Evolutionary conservation across 2,113 vertebrate genomes (phyloP).

Genomic region (Hemichromis elongatus): DNA sequence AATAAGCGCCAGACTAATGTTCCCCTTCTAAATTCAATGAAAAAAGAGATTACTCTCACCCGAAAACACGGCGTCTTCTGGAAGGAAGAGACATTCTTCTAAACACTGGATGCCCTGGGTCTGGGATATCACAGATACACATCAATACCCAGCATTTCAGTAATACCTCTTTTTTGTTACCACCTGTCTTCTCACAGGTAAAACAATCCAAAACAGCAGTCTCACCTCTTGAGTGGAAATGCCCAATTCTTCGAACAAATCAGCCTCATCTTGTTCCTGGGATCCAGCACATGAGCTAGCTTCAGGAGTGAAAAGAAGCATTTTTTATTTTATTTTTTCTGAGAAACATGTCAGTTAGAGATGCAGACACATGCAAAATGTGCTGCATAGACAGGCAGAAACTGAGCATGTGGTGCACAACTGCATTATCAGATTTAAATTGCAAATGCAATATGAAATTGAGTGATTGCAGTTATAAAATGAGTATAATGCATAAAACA

Average conservation of each 20-base stretch:
- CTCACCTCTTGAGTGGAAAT: constrained; percentile 42
- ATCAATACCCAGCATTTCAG: neutral
- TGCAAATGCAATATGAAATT: neutral
- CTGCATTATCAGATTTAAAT: neutral
- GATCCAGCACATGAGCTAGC: constrained; percentile 26
- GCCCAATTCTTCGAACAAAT: neutral
- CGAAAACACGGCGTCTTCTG: neutral
- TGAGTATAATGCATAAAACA: neutral
- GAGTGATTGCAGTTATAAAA: neutral
- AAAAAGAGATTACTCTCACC: constrained; percentile 4
- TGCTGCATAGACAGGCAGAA: neutral
- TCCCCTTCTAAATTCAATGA: neutral
- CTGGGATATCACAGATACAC: constrained; percentile 19
- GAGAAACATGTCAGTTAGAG: neutral
- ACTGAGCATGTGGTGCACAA: neutral
- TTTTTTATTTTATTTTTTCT: neutral
- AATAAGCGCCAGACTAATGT: neutral
- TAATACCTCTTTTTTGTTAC: neutral
- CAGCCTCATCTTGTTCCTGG: neutral
- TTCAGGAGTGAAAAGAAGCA: constrained; percentile 6
- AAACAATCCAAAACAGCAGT: neutral
- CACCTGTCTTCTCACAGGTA: neutral
- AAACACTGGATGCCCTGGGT: neutral
- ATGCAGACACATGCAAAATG: neutral
- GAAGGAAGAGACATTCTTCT: neutral